Evolutionary conservation across 2,888 invertebrate genomes (phyloP), one percentile per base, ranked within the genome.

Genomic region (Dicyrtomina minuta): DNA sequence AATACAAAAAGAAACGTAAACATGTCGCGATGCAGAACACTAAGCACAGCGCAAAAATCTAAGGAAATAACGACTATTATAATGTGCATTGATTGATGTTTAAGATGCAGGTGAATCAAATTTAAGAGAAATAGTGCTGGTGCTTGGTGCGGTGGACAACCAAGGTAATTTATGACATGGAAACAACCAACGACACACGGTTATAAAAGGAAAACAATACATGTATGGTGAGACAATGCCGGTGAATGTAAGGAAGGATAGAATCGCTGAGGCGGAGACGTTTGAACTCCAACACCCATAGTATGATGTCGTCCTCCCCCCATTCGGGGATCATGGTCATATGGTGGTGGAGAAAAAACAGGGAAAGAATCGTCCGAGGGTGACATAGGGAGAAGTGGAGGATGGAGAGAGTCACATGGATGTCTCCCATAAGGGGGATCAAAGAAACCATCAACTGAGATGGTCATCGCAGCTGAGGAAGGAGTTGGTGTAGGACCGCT

Each of bases 181-280:
- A 33, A 33, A 33, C 33, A 3, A 33, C 33, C 12, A 61, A 44
- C 20, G 39, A 61, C 44, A 43, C 6, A 12, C 10, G n/a, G 59
- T 24, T 17, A 20, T 33, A 33, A 33, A 33, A 33, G 33, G 33
- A 55, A 53, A 60, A 66, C 33, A 55, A 64, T 93, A 94, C 94
- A 94, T 86, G 92, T 92, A 82, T 93, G 93, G 86, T 94, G 93
- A 78, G 93, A 93, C 80, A 89, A 87, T 74, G 91, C 90, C 75
- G 90, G 88, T 80, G 88, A 88, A 75, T 79, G 77, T 46, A 90
- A 89, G 80, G 90, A 86, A 81, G 91, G 84, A 70, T 92, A 92
- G 78, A 90, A 89, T 61, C 70, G 72, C 46, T 74, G 76, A 51
- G 72, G 73, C 46, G 78, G 76, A 67, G 78, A 87, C 0, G 84